phyloP scores from a whole-genome alignment of 2,888 invertebrate species.

The Campoletis raptor region DNA sequence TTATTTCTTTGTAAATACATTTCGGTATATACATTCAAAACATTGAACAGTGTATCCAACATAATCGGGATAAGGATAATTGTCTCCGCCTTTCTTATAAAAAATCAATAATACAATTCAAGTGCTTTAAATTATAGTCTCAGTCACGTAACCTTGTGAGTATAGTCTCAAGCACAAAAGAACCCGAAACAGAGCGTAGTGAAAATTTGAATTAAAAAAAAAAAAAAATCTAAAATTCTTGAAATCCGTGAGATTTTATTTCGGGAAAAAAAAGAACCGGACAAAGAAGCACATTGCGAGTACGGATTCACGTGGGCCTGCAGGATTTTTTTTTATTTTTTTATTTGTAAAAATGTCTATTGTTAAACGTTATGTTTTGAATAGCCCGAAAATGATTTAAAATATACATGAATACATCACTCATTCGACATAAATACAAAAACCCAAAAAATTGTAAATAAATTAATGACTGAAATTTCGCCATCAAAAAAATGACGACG shows the following conservation, averaged over 20 bases:
- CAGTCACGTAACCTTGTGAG: neutral
- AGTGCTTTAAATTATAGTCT: neutral
- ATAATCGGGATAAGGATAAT: neutral
- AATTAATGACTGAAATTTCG: neutral
- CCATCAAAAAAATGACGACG: neutral
- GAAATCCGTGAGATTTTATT: neutral
- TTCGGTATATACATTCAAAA: slow-evolving; percentile 57
- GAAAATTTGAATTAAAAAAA: neutral
- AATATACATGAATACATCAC: neutral
- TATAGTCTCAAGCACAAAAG: neutral
- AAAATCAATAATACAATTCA: neutral
- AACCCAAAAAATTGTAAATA: neutral
- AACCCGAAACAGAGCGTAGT: neutral
- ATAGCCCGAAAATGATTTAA: neutral
- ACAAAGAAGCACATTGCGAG: neutral
- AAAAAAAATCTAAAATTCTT: neutral
- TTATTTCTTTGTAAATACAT: slow-evolving; percentile 57
- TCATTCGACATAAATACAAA: neutral
- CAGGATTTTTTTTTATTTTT: neutral
- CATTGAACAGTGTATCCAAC: slow-evolving; percentile 43
- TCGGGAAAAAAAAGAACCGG: neutral
- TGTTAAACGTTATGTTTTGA: neutral
- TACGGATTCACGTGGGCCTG: slow-evolving; percentile 9
- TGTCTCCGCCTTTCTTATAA: neutral
- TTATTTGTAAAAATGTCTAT: neutral